Conservation (phyloP, 2,888 invertebrate genomes). For the Antheraea assamensis region DNA sequence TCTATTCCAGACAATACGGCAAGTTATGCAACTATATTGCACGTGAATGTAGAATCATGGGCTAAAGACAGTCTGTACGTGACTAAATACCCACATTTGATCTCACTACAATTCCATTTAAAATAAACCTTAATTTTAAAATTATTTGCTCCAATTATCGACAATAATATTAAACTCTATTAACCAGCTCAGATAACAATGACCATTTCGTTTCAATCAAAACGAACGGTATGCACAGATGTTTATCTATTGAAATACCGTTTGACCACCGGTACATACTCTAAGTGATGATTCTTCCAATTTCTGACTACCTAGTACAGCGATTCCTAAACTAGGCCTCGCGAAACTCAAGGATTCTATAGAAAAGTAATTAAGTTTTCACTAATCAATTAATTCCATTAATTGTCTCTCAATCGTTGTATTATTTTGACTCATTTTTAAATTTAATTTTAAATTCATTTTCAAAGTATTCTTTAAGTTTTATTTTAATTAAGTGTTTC, state of each 20-base stretch:
- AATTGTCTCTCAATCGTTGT: too few relatives aligned
- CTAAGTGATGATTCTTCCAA: conserved; percentile 25
- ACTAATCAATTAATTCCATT: too few relatives aligned
- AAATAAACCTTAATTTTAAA: neutral
- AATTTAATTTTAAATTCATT: neutral
- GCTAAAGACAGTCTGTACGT: neutral
- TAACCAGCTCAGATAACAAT: conserved; percentile 9
- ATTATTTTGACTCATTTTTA: too few relatives aligned
- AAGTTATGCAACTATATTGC: too few relatives aligned
- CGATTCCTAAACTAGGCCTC: too few relatives aligned
- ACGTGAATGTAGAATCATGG: too few relatives aligned
- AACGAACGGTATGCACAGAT: conserved; percentile 32
- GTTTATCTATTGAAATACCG: conserved; percentile 39
- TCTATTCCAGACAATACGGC: too few relatives aligned
- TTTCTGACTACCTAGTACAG: conserved; percentile 14
- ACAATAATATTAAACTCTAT: neutral
- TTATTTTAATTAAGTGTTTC: too few relatives aligned
- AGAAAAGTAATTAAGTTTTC: too few relatives aligned
- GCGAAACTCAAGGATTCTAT: too few relatives aligned
- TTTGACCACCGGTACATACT: conserved; percentile 30
- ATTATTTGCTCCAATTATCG: neutral
- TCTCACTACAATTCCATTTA: neutral
- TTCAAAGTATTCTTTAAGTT: too few relatives aligned
- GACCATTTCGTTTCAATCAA: conserved; percentile 26
- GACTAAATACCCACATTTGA: neutral